Percentiles rank a stretch among this genome's conserved stretches.
Conservation (phyloP, 2,888 invertebrate species). For the Cerceris ruficornis region DNA sequence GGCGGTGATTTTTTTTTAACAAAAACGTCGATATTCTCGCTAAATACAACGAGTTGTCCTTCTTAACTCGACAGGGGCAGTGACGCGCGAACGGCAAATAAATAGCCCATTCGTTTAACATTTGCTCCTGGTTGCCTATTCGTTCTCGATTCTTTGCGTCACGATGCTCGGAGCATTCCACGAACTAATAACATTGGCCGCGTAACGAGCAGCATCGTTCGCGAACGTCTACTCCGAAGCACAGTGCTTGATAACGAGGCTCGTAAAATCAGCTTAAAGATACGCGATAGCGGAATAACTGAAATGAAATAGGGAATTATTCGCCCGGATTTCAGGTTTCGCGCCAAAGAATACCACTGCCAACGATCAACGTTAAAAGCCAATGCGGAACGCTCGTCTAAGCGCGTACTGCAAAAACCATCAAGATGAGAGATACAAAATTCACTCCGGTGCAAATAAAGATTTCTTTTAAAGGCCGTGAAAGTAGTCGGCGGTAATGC, state of each 20-base stretch:
- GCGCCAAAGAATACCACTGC: neutral
- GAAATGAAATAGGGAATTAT: neutral
- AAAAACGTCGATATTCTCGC: neutral
- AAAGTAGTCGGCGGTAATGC: conserved; percentile 28
- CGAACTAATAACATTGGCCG: conserved; percentile 63
- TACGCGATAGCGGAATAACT: neutral
- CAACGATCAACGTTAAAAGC: too few relatives aligned
- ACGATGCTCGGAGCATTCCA: conserved; percentile 51
- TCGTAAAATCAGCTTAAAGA: conserved; percentile 40
- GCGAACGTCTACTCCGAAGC: conserved; percentile 32
- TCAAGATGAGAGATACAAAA: neutral
- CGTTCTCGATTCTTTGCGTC: conserved; percentile 61
- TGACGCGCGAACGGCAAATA: conserved; percentile 36
- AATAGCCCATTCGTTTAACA: conserved; percentile 61
- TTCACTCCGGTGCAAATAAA: neutral
- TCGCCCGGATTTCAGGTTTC: neutral
- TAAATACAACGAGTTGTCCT: conserved; percentile 6
- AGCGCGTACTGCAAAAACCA: neutral
- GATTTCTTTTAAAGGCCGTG: conserved; percentile 10
- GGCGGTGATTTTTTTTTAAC: conserved; percentile 6
- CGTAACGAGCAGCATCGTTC: conserved; percentile 54
- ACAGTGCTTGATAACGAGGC: conserved; percentile 37
- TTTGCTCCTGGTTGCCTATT: conserved; percentile 57
- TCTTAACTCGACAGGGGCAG: conserved; percentile 21
- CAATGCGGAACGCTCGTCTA: too few relatives aligned